phyloP scores from a whole-genome alignment of 2,797 vertebrate species.

The Enteromius afrohamiltoni region DNA sequence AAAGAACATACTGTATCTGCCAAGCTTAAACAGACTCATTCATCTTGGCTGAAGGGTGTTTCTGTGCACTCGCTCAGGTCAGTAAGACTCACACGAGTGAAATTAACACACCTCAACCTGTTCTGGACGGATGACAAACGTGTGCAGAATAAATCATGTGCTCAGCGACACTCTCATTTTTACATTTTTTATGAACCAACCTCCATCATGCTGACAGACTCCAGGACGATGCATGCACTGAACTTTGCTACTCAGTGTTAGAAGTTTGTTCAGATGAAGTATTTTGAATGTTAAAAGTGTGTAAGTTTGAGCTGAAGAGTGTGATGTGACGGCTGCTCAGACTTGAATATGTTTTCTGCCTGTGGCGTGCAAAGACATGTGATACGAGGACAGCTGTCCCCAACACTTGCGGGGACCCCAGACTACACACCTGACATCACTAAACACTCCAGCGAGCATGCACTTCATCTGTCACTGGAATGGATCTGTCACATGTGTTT shows the following conservation, averaged over 20 bases:
- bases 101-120: conserved; percentile 62
- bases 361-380: conserved; percentile 49
- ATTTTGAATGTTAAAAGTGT: neutral
- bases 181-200: neutral
- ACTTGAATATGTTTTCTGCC: neutral
- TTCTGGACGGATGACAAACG: neutral
- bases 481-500: neutral
- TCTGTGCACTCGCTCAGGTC: conserved; percentile 50
- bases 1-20: conserved; percentile 78
- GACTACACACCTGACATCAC: conserved; percentile 5
- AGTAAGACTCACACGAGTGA: conserved; percentile 4
- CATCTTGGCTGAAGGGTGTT: conserved; percentile 66
- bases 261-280: neutral
- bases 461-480: neutral
- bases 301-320: neutral
- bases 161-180: neutral
- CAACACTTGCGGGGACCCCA: conserved; percentile 60
- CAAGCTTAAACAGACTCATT: conserved; percentile 74
- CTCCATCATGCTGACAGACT: neutral
- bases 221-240: neutral
- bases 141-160: neutral
- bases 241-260: neutral
- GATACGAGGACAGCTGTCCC: conserved; percentile 71
- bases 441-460: neutral
- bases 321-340: neutral